phyloP scores from a whole-genome alignment of 2,888 invertebrate genomes.

The Hypselothyrea guttata region DNA sequence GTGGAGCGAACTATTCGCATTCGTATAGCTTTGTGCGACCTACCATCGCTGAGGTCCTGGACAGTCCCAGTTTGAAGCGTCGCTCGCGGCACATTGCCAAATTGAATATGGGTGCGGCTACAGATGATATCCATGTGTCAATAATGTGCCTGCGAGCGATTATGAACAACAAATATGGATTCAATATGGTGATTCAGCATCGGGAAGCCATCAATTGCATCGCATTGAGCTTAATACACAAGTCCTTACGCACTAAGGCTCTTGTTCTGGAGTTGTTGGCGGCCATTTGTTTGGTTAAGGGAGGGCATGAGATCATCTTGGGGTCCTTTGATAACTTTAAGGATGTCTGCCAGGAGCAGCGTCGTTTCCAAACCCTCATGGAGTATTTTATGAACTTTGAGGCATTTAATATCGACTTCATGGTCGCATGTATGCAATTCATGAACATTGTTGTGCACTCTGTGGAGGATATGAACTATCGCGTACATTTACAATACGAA shows the following conservation, averaged over 20 bases:
- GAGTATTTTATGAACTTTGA: constrained; percentile 98
- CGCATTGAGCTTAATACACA: constrained; percentile 97
- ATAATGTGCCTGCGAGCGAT: constrained; percentile 99
- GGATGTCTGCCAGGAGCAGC: constrained; percentile 92
- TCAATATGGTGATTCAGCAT: constrained; percentile 99
- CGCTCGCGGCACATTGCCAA: constrained; percentile 93
- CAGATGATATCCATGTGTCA: constrained; percentile 99
- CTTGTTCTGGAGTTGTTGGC: constrained; percentile 97
- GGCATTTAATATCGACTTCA: constrained; percentile 98
- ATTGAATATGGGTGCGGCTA: constrained; percentile 96
- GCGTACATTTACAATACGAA: constrained; percentile 99
- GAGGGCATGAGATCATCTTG: constrained; percentile 99
- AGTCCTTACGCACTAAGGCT: constrained; percentile 97
- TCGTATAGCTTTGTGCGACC: constrained; percentile 82
- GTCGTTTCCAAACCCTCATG: constrained; percentile 98
- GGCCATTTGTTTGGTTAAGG: constrained; percentile 98
- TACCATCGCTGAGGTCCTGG: constrained; percentile 85
- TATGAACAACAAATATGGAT: constrained; percentile 99
- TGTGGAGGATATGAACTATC: constrained; percentile 99
- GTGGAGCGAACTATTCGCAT: constrained; percentile 34
- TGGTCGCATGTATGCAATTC: constrained; percentile 99
- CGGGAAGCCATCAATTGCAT: constrained; percentile 99
- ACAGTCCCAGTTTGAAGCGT: constrained; percentile 88
- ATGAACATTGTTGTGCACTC: constrained; percentile 99
- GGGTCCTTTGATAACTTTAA: constrained; percentile 99